Evolutionary conservation across 2,113 vertebrate species (phyloP), one percentile per base, ranked within the genome.

Genomic region (Perognathus longimembris): DNA sequence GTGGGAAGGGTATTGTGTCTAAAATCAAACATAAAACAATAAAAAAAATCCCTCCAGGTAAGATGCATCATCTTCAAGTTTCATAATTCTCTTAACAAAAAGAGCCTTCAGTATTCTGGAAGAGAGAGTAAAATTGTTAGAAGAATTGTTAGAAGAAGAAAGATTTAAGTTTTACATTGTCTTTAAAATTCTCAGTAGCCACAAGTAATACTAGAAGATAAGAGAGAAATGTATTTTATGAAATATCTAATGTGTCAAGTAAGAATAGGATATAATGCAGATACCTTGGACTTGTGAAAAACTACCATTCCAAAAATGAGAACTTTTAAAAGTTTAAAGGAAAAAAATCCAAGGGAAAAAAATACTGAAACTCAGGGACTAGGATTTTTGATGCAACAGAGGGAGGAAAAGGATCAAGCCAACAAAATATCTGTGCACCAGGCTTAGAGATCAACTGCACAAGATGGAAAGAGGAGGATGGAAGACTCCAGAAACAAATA

Each of bases 31-130:
- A 67, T 12, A 64, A 85, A 67, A 18, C 11, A 57, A 38, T 34
- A 74, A 59, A 69, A 67, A n/a, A n/a, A n/a, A n/a, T n/a, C 12
- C 75, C 5, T 28, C 8, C 24, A 66, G 1, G 4, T 61, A 61
- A 84, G 8, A 66, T 61, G 67, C 30, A 63, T 80, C 45, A 82
- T 92, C 42, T 74, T 82, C 38, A 73, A 85, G 63, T 73, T 38
- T 92, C 15, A 88, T 21, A 90, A 77, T 78, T 92, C 6, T 63
- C 12, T 15, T 45, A 90, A 76, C 32, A 69, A 69, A 82, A 79
- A 70, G 75, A 14, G 61, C 36, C 59, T 28, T 88, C 69, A 84
- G 45, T 70, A 54, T 61, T 92, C 15, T 75, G 20, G 12, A 57
- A 11, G 3, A n/a, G n/a, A 2, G 20, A 61, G 36, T 83, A 84